phyloP scores from a whole-genome alignment of 2,797 vertebrate species.

The Cryptoblepharus egeriae region DNA sequence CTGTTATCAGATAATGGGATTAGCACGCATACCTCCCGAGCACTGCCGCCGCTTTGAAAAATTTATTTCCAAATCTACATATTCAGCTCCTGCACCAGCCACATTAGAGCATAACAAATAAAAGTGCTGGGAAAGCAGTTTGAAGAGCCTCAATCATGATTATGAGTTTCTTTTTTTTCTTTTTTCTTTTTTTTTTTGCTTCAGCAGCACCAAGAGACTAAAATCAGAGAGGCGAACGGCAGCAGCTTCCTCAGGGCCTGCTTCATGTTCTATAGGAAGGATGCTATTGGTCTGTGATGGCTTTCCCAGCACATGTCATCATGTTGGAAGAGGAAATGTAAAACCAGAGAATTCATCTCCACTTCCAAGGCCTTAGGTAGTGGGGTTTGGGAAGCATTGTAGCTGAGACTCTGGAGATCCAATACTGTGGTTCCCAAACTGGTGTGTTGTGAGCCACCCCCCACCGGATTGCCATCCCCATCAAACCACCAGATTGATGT shows the following conservation, averaged over 20 bases:
- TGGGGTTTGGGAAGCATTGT: background rate
- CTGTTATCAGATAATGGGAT: conserved; percentile 79
- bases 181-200: background rate
- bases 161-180: conserved; percentile 26
- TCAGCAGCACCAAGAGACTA: background rate
- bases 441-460: no score
- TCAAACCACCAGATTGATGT: no score
- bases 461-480: no score
- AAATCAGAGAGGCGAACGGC: background rate
- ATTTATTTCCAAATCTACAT: conserved; percentile 70
- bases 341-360: no score
- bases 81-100: conserved; percentile 55
- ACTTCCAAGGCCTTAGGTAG: background rate
- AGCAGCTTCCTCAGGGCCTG: background rate
- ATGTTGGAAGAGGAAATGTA: background rate
- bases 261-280: background rate
- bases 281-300: background rate
- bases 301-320: background rate
- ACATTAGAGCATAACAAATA: conserved; percentile 62
- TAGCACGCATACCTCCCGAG: conserved; percentile 52
- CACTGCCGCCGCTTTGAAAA: conserved; percentile 59
- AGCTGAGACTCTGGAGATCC: background rate
- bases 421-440: no score
- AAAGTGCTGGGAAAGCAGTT: conserved; percentile 63
- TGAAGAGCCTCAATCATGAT: conserved; percentile 38